These are phyloP conservation scores for Podarcis lilfordi DNA, from an alignment of 2,797 vertebrate species.

Conservation along the genomic window DNA sequence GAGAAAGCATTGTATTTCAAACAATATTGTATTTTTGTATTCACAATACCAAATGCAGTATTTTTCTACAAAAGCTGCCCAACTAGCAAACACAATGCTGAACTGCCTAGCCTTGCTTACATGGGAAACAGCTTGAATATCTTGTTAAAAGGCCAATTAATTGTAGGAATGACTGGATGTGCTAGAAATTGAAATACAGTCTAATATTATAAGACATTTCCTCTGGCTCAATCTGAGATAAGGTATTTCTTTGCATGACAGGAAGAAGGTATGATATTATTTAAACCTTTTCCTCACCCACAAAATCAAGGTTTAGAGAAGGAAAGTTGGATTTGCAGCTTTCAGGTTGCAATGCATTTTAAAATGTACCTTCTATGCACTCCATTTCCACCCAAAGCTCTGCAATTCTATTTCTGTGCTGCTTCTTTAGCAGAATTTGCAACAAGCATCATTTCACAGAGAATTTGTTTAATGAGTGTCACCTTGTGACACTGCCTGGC, in stretches of 20 bases:
- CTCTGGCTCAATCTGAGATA: conserved; percentile 4
- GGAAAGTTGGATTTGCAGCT: not conserved
- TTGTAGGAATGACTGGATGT: conserved; percentile 14
- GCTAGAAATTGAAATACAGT: conserved; percentile 43
- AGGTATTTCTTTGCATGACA: not conserved
- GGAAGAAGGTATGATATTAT: not conserved
- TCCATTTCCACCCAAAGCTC: not conserved
- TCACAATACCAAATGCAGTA: not conserved
- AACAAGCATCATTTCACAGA: not conserved
- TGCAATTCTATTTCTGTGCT: conserved; percentile 17
- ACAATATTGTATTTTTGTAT: not conserved
- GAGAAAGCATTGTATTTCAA: not conserved
- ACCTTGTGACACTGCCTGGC: conserved; percentile 29
- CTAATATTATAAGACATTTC: conserved; percentile 31
- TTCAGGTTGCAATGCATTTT: conserved; percentile 16
- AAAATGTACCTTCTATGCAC: conserved; percentile 10
- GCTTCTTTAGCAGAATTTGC: conserved; percentile 3
- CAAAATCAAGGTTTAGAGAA: not conserved
- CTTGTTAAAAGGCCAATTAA: conserved; percentile 38
- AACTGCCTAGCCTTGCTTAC: conserved; percentile 21
- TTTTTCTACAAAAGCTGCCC: not conserved
- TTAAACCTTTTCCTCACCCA: not conserved
- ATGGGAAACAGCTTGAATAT: conserved; percentile 34
- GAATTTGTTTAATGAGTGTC: conserved; percentile 15
- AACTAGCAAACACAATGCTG: not conserved